Conservation (phyloP, 2,113 vertebrate species). For the Leptobrachium leishanense region DNA sequence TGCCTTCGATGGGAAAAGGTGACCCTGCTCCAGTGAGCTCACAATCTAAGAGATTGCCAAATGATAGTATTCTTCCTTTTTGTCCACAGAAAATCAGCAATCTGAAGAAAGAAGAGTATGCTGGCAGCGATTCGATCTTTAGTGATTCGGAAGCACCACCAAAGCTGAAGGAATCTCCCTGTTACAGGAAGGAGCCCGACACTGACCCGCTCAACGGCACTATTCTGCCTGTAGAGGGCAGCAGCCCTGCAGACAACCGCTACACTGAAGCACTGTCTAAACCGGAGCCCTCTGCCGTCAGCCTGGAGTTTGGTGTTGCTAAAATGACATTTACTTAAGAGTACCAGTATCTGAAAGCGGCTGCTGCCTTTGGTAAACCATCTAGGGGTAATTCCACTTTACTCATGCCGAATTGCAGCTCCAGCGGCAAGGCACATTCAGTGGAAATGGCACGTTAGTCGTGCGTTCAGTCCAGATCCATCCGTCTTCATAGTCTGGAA, state of each 20-base stretch:
- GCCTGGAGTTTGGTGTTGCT: constrained; percentile 90
- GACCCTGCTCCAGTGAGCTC: no score
- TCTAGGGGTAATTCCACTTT: background rate
- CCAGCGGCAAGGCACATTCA: background rate
- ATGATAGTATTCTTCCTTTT: background rate
- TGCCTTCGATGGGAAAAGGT: no score
- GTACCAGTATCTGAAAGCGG: constrained; percentile 29
- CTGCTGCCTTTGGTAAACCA: background rate
- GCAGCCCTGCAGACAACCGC: constrained; percentile 84
- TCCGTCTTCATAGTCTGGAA: no score
- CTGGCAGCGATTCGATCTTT: constrained; percentile 55
- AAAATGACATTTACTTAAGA: constrained; percentile 84
- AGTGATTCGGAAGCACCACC: constrained; percentile 64
- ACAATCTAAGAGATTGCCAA: no score
- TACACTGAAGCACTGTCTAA: constrained; percentile 83
- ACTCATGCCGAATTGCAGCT: background rate
- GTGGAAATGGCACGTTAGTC: background rate
- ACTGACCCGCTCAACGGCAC: constrained; percentile 64
- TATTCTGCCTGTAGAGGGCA: constrained; percentile 90
- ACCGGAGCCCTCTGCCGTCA: constrained; percentile 85
- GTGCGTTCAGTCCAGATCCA: no score
- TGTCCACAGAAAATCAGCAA: constrained; percentile 79
- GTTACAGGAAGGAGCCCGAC: constrained; percentile 76
- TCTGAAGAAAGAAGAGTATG: constrained; percentile 62
- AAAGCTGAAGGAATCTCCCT: constrained; percentile 71